phyloP scores from a whole-genome alignment of 2,113 vertebrate species.

The Crypturellus undulatus region DNA sequence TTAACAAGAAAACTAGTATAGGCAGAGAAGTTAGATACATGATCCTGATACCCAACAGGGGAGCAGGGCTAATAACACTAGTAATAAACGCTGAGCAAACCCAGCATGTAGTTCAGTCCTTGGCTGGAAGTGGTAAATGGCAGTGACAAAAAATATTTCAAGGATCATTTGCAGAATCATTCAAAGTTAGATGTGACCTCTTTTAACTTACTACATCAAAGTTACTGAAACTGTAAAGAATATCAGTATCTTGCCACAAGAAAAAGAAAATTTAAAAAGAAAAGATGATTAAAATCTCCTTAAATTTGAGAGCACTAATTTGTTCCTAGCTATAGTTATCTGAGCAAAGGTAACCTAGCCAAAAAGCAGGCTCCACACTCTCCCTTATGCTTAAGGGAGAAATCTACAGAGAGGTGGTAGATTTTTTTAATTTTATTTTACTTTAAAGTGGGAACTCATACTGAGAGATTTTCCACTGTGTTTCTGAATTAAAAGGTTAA shows the following conservation, averaged over 20 bases:
- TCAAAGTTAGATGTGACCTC: neutral
- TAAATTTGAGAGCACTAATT: neutral
- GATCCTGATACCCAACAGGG: constrained; percentile 60
- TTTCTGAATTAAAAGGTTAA: constrained; percentile 44
- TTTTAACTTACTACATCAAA: constrained; percentile 2
- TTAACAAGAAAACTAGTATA: constrained; percentile 56
- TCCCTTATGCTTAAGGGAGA: neutral
- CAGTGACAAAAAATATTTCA: constrained; percentile 45
- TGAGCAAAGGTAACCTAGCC: neutral
- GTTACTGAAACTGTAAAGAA: constrained; percentile 4
- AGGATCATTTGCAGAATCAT: constrained; percentile 52
- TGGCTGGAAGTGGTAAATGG: constrained; percentile 56
- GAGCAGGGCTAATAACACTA: constrained; percentile 55
- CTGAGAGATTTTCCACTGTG: neutral
- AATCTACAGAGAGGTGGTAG: neutral
- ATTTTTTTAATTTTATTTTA: neutral
- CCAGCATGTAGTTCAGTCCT: constrained; percentile 46
- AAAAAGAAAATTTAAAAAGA: neutral
- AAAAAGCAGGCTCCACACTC: neutral
- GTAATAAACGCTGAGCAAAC: constrained; percentile 71
- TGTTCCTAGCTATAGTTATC: neutral
- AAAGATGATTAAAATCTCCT: neutral
- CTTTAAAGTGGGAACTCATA: neutral
- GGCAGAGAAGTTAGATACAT: constrained; percentile 34
- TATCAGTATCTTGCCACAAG: neutral